Base-by-base conservation (phyloP, 2,797 vertebrate genomes). In the Lutra lutra region DNA sequence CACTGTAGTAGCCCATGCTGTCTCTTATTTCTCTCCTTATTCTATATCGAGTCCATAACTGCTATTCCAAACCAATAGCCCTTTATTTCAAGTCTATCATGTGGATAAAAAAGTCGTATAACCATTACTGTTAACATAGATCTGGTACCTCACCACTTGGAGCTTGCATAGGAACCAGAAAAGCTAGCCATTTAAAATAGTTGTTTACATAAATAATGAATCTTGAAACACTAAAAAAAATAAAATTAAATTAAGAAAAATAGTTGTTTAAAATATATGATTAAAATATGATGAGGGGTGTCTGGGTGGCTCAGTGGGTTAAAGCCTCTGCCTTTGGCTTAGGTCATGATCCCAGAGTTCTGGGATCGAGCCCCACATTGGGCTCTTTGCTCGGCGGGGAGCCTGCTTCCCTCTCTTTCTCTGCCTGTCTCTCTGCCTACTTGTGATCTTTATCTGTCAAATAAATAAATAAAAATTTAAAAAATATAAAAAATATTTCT, bases 11-110 rank as follows among this genome's bases (percentile, higher is more conserved):
- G 54, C 20, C 38, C 46, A 3, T 64, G 18, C 21, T 56, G 2
- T 46, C 14, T 95, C 27, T 66, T 56, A 32, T 48, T 89, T 86
- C 21, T 73, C 62, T 92, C 23, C n/a, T 46, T 79, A 2, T 85
- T 66, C 35, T 51, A 0, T 90, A 60, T 90, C 66, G 79, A 46
- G 92, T 94, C 56, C 7, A 2, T 92, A 89, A 46, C 46, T 82
- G 60, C 48, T 93, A 17, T 29, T 12, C 43, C 40, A 80, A 21
- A 93, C 43, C 20, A 66, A 32, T 15, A 91, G 29, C 20, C 82
- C 66, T 96, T 94, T 43, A 20, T 78, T 80, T 93, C 40, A 35
- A 79, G 35, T 72, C 70, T 92, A 20, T 85, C 38, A n/a, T 35
- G 48, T 79, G 79, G 66, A 32, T 68, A 85, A 82, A 95, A 48